These are phyloP conservation scores for Phalacrocorax carbo DNA, from an alignment of 2,113 vertebrate species.

Conservation along the genomic window DNA sequence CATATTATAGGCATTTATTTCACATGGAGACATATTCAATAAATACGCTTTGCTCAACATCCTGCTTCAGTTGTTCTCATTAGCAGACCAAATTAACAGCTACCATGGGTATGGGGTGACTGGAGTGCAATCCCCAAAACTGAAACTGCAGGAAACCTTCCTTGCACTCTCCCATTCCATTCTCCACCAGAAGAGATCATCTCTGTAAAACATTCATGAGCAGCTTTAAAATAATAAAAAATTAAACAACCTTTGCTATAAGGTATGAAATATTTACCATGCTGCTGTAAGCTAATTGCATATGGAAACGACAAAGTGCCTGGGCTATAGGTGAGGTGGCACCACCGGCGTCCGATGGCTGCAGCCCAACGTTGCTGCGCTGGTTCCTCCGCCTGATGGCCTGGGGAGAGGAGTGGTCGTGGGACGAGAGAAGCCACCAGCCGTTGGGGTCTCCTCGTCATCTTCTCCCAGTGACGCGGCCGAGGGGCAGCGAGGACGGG, in stretches of 20 bases:
- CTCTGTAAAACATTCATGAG: conserved; percentile 67
- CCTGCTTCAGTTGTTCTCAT: background rate
- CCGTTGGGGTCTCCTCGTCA: background rate
- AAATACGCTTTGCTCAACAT: background rate
- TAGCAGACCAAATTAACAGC: background rate
- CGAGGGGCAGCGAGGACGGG: background rate
- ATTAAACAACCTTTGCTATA: conserved; percentile 69
- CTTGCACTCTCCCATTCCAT: background rate
- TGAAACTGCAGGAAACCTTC: background rate
- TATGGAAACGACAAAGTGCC: background rate
- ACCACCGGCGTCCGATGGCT: fast-evolving
- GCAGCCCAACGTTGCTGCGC: fast-evolving
- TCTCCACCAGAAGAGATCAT: background rate
- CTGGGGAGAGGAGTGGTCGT: background rate
- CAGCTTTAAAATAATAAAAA: conserved; percentile 72
- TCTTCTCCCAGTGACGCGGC: background rate
- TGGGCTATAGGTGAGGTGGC: background rate
- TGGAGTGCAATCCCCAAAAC: background rate
- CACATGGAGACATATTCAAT: background rate
- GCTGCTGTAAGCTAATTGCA: conserved; percentile 69
- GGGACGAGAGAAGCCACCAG: background rate
- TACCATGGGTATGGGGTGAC: background rate
- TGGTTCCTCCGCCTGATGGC: background rate
- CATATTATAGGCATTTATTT: background rate
- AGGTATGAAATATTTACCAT: conserved; percentile 70